These are phyloP conservation scores for Mustela nigripes DNA, from an alignment of 2,113 vertebrate species.

Conservation along the genomic window DNA sequence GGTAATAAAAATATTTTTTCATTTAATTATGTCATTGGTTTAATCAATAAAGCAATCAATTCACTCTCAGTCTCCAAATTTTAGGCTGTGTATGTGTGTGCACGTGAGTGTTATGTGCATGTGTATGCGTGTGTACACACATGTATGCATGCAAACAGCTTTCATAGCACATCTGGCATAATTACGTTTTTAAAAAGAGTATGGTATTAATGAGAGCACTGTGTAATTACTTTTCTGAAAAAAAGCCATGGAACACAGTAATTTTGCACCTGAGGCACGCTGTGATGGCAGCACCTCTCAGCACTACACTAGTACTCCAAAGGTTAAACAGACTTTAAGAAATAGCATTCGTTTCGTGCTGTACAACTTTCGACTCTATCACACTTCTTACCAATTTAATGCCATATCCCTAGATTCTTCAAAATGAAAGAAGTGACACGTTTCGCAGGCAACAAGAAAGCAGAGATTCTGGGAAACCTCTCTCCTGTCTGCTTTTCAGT, in stretches of 20 bases:
- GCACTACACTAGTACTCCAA: not conserved
- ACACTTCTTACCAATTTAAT: conserved; percentile 59
- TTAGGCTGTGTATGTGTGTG: not conserved
- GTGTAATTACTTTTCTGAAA: not conserved
- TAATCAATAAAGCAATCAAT: not conserved
- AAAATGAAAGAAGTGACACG: conserved; percentile 55
- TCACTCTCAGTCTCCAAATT: not conserved
- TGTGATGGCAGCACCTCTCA: not conserved
- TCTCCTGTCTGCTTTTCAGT: not conserved
- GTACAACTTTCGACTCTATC: conserved; percentile 10
- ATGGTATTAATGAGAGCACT: not conserved
- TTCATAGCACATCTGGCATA: conserved; percentile 15
- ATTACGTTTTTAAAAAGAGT: conserved; percentile 27
- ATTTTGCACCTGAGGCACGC: not conserved
- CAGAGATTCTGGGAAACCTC: not conserved
- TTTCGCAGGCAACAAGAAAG: conserved; percentile 43
- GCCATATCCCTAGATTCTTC: conserved; percentile 11
- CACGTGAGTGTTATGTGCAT: not conserved
- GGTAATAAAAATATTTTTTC: not conserved
- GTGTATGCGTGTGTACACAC: not conserved
- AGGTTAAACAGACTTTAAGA: conserved; percentile 54
- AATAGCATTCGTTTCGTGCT: conserved; percentile 31
- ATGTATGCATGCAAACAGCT: not conserved
- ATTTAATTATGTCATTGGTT: not conserved
- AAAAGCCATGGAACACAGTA: not conserved